phyloP scores from a whole-genome alignment of 2,797 vertebrate genomes.

The Gallinago stenura region DNA sequence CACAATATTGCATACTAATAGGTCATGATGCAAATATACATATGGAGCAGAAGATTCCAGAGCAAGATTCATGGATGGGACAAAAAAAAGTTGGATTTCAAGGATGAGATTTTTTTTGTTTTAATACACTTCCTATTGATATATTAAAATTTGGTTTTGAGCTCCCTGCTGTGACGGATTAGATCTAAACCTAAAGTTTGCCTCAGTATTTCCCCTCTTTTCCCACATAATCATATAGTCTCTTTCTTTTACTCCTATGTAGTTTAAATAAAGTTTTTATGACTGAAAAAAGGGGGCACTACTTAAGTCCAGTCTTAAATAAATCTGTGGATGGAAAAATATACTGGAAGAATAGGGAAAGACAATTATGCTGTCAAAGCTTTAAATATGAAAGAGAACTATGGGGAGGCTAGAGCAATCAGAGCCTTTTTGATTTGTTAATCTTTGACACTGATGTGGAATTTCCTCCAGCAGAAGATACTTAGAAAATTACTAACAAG shows the following conservation, averaged over 20 bases:
- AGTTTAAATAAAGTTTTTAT: neutral
- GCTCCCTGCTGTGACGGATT: neutral
- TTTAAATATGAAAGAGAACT: neutral
- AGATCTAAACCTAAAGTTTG: neutral
- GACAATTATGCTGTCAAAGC: neutral
- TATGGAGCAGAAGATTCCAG: neutral
- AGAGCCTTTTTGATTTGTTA: neutral
- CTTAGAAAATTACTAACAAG: neutral
- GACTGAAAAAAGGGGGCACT: neutral
- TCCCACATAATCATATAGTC: neutral
- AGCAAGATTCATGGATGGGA: neutral
- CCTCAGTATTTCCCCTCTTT: neutral
- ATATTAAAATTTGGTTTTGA: neutral
- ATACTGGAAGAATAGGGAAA: neutral
- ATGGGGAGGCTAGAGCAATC: neutral
- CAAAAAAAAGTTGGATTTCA: neutral
- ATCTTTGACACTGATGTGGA: neutral
- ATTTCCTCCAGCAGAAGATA: neutral
- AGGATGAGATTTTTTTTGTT: neutral
- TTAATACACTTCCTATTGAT: neutral
- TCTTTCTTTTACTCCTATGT: neutral
- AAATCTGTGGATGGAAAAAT: neutral
- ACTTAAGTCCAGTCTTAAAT: neutral
- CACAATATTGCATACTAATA: neutral
- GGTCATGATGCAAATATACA: neutral